These are phyloP conservation scores for Cheirogaleus major DNA, from an alignment of 2,797 vertebrate species.

Conservation along the genomic window DNA sequence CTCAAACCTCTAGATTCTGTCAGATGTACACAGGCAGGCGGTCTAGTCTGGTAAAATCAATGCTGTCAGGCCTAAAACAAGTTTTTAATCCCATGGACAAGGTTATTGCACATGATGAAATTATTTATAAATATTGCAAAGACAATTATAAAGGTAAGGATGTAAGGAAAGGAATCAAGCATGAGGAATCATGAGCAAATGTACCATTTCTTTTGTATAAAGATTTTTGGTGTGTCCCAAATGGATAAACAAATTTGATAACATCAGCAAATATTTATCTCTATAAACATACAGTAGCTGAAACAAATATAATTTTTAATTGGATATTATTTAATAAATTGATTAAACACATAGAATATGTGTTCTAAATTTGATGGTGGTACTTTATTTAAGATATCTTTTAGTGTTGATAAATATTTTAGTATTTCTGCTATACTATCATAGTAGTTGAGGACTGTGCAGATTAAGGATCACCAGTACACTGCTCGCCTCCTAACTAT, in stretches of 20 bases:
- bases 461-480: background rate
- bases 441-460: background rate
- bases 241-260: constrained; percentile 4
- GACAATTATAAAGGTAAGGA: background rate
- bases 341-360: background rate
- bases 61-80: background rate
- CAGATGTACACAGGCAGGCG: background rate
- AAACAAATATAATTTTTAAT: background rate
- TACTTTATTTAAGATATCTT: background rate
- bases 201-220: background rate
- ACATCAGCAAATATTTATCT: background rate
- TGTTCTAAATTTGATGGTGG: background rate
- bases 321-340: background rate
- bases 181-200: background rate
- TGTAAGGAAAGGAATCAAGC: background rate
- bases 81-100: background rate
- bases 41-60: background rate
- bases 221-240: background rate
- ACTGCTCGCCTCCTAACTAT: background rate
- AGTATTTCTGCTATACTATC: background rate
- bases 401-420: background rate
- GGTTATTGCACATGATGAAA: background rate
- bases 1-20: background rate
- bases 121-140: constrained; percentile 32
- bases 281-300: background rate